Conservation (phyloP, 2,113 vertebrate species). For the Tragelaphus scriptus region DNA sequence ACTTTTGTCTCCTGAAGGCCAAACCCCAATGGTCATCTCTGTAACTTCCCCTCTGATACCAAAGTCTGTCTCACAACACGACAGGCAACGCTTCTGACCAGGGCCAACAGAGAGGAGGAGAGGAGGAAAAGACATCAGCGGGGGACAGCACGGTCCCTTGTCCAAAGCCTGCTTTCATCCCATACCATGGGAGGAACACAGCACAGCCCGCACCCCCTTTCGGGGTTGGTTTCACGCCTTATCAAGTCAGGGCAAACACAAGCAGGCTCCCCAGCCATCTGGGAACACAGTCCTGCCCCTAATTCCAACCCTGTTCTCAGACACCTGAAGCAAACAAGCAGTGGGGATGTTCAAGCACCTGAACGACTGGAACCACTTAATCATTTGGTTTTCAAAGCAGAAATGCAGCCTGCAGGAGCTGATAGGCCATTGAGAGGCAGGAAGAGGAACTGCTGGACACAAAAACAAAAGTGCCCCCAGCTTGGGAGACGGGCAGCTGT, state of each 20-base stretch:
- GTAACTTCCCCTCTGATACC: neutral
- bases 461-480: neutral
- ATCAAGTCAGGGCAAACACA: fast-evolving
- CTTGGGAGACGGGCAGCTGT: neutral
- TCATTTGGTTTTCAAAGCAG: neutral
- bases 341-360: no score
- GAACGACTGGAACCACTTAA: neutral
- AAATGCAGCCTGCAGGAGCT: neutral
- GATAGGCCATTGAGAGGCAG: neutral
- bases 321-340: neutral
- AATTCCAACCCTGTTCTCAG: neutral
- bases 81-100: neutral
- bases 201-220: neutral
- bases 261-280: neutral
- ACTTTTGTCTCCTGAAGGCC: neutral
- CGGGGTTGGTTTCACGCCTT: neutral
- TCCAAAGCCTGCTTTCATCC: neutral
- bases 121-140: neutral
- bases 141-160: neutral
- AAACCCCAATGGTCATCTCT: neutral
- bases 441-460: neutral
- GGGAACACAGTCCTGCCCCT: neutral
- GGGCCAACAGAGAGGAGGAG: neutral
- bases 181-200: neutral
- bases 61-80: fast-evolving